Percentiles rank a stretch among this genome's conserved stretches.
These are phyloP conservation scores for Papilio dardanus DNA, from an alignment of 1,140 invertebrate species.

Conservation along the genomic window DNA sequence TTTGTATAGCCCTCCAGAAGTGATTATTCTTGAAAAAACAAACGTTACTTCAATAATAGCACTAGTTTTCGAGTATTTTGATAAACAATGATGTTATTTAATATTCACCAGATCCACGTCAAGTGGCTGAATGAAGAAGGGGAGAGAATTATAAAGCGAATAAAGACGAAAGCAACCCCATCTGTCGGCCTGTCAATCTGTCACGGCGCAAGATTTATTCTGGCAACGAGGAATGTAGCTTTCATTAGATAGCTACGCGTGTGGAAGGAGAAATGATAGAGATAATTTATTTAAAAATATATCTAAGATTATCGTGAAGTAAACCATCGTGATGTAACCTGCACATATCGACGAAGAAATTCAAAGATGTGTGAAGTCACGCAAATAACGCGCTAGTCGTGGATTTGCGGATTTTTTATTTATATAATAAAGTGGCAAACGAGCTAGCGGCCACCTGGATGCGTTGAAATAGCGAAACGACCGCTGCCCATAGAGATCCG, in stretches of 20 bases:
- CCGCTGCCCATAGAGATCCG: no score
- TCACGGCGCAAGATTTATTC: conserved; percentile 46
- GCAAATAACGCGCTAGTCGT: no score
- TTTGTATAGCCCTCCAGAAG: no score
- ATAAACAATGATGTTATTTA: conserved; percentile 13
- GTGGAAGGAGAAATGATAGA: conserved; percentile 10
- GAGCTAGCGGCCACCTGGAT: no score
- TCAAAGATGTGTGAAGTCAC: no score
- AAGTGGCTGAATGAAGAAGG: neutral
- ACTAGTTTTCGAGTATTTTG: neutral
- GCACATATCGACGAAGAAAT: no score
- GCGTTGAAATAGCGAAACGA: no score
- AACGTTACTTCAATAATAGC: neutral
- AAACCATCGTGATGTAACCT: no score
- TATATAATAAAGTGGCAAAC: no score
- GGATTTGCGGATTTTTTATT: no score
- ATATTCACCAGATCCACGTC: conserved; percentile 17
- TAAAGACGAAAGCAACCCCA: conserved; percentile 45
- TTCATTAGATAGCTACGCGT: conserved; percentile 22
- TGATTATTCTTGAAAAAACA: neutral
- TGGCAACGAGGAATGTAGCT: conserved; percentile 30
- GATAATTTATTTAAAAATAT: conserved; percentile 1
- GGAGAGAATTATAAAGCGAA: conserved; percentile 36
- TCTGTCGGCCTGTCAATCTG: conserved; percentile 54
- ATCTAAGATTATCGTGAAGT: no score